Evolutionary conservation across 2,888 invertebrate genomes (phyloP).

Genomic region (Eurytoma adleriae): DNA sequence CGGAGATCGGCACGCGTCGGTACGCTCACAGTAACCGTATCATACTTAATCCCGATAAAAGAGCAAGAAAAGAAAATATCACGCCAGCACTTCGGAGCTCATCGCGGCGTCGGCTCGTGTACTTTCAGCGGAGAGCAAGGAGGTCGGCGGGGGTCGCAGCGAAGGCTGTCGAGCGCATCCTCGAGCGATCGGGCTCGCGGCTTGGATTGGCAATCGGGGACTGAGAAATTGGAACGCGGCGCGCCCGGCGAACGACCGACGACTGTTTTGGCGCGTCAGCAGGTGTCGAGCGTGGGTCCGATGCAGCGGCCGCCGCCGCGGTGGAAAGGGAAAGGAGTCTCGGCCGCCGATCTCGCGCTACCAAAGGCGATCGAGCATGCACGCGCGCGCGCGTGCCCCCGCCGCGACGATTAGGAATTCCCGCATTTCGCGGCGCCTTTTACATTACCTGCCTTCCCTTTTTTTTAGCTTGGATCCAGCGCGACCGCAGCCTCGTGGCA

Average conservation of each 20-base stretch:
- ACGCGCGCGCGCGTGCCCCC: not conserved
- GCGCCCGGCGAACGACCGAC: slow-evolving; percentile 58
- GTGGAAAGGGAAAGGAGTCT: slow-evolving; percentile 49
- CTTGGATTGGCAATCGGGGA: too few relatives aligned
- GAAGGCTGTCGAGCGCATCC: slow-evolving; percentile 10
- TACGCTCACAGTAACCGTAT: too few relatives aligned
- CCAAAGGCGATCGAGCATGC: not conserved
- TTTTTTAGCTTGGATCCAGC: too few relatives aligned
- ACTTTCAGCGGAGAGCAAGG: not conserved
- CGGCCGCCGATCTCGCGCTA: not conserved
- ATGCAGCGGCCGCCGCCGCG: slow-evolving; percentile 18
- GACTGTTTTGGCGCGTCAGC: slow-evolving; percentile 67
- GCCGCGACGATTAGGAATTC: slow-evolving; percentile 26
- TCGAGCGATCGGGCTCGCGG: too few relatives aligned
- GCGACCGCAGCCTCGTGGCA: too few relatives aligned
- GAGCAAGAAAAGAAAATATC: not conserved
- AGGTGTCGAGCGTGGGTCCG: slow-evolving; percentile 55
- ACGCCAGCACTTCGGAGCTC: too few relatives aligned
- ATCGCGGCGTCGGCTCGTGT: too few relatives aligned
- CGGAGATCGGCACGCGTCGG: too few relatives aligned
- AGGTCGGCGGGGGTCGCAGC: slow-evolving; percentile 7
- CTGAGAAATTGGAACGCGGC: too few relatives aligned
- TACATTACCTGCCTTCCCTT: not conserved
- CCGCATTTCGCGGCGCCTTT: not conserved
- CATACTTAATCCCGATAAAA: too few relatives aligned